Base-by-base conservation (phyloP, 2,113 vertebrate genomes). In the Sturnira hondurensis region DNA sequence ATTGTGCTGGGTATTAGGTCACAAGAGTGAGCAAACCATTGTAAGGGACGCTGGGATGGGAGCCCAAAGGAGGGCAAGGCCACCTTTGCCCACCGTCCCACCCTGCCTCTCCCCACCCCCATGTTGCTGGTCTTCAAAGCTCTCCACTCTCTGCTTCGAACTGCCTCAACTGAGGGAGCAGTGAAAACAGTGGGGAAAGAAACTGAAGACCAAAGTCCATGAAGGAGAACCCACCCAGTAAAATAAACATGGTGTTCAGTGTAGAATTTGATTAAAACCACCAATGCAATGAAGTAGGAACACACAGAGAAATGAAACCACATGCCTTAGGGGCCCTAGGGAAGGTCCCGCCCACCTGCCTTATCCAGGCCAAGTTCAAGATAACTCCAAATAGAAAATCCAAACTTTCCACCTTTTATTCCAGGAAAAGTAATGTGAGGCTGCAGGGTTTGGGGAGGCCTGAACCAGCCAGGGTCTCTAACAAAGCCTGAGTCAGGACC, bases 61-160 rank as follows among this genome's bases (percentile, higher is more conserved):
- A 13, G 3, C 13, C n/a, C n/a, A 14, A 4, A 41, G 31, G 20
- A 78, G 43, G 63, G 2, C 0, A 0, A 13, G 0, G 15, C 41
- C 11, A 1, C 6, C 67, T 26, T 9, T 52, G 54, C 43, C 17
- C 11, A 4, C 1, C 31, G 28, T 33, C 61, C 31, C 16, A 5
- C 22, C 47, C 24, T 15, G 2, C 19, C 58, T 52, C 10, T 33
- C 7, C 15, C 22, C 7, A 1, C 12, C 3, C 10, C 50, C 31
- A 24, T 4, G 2, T 1, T 19, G 6, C 58, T 78, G 65, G 31
- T 3, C 14, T 47, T 54, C 76, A 50, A 54, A 92, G 38, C 28
- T 43, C 71, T 74, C 31, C 36, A 19, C 19, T 10, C 70, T 77
- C 28, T 5, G 0, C 38, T 20, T 3, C 31, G 61, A 45, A n/a